Conservation (phyloP, 2,888 invertebrate species). For the Salticus scenicus region DNA sequence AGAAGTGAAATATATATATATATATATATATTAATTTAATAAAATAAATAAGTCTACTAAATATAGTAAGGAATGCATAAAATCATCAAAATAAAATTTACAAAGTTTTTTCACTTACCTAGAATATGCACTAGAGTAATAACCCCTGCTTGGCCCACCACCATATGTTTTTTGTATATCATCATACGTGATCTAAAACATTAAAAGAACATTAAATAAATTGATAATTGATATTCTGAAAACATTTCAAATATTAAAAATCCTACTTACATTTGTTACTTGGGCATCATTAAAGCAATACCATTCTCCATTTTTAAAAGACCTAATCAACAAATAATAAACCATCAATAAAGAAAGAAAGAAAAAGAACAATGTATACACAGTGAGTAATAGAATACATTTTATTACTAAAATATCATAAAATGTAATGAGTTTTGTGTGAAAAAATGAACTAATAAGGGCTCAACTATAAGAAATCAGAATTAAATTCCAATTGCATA, state of each 20-base stretch:
- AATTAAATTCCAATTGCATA: too few relatives aligned
- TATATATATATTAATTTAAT: too few relatives aligned
- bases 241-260: neutral
- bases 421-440: too few relatives aligned
- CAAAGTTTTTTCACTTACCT: slow-evolving; percentile 72
- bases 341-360: too few relatives aligned
- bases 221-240: slow-evolving; percentile 31
- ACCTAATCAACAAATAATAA: too few relatives aligned
- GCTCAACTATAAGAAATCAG: too few relatives aligned
- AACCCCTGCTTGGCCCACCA: slow-evolving; percentile 81
- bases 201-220: neutral
- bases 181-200: slow-evolving; percentile 82
- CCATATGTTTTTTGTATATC: slow-evolving; percentile 90
- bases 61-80: neutral
- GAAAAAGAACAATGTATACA: neutral
- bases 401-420: too few relatives aligned
- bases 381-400: too few relatives aligned
- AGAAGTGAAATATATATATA: neutral
- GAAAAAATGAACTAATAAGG: too few relatives aligned
- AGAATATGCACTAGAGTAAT: slow-evolving; percentile 85
- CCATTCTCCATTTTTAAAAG: slow-evolving; percentile 82
- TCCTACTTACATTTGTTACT: slow-evolving; percentile 82
- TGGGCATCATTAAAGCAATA: slow-evolving; percentile 91
- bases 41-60: neutral
- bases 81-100: neutral